Evolutionary conservation across 1,140 invertebrate genomes (phyloP), one percentile per base, ranked within the genome.

Genomic region (Orussus abietinus): DNA sequence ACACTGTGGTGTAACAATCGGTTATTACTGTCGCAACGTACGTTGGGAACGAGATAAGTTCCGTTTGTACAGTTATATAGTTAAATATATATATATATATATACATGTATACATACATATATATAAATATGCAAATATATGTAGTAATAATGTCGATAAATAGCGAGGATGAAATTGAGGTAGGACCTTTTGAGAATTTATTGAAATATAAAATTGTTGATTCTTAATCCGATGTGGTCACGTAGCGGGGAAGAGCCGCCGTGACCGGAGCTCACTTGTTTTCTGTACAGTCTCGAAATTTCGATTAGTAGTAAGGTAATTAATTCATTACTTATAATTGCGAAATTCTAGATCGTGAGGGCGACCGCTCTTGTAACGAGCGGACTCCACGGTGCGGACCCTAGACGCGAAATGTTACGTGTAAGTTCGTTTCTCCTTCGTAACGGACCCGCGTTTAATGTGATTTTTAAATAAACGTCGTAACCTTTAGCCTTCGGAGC

Each of bases 41-140:
- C 53, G 39, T 53, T 45, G 22, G 42, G 56, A 42, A 55, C 42
- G 19, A 51, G 40, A 53, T 43, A 9, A 51, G 54, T 62, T 62
- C 51, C 53, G 30, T 39, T 26, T 69, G 66, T 69, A 67, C 59
- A 69, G 60, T 58, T 66, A 58, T 45, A 51, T 33, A 33, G 31
- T 33, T 10, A 33, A 12, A 33, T 53, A 64, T 60, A 57, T 55
- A 50, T 49, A 56, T 47, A 42, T 35, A 51, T 42, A 44, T 20
- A 40, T 43, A 48, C 13, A 45, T 48, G 20, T 51, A 33, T 20
- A 22, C 18, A 13, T 45, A 45, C 7, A 40, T 35, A 36, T 29
- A 33, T 34, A 39, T 35, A 14, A 38, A 25, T 25, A 26, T 10
- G 29, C 17, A n/a, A 44, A 54, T 58, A 48, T 46, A 59, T 31